Percentiles rank a stretch among this genome's conserved stretches.
These are phyloP conservation scores for Melikaiella ostensackeni DNA, from an alignment of 2,888 invertebrate species.

Conservation along the genomic window DNA sequence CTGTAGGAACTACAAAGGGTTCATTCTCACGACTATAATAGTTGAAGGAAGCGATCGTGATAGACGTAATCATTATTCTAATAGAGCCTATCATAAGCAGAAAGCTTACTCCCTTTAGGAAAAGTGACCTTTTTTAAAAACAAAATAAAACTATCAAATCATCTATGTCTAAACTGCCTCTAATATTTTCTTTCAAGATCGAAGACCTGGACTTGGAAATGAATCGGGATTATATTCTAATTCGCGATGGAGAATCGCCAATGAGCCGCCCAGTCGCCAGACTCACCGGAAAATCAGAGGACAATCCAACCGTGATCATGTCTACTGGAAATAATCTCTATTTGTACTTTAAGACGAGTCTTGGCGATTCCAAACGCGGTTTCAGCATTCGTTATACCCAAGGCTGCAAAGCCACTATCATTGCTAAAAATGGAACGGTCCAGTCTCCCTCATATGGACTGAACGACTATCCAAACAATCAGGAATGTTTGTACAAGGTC, in stretches of 20 bases:
- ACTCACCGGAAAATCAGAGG: constrained; percentile 87
- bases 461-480: constrained; percentile 92
- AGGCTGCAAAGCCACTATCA: constrained; percentile 93
- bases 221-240: constrained; percentile 90
- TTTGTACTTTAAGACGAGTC: constrained; percentile 93
- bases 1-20: constrained; percentile 17
- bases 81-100: background rate
- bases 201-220: constrained; percentile 91
- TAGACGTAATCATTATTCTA: background rate
- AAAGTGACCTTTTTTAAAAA: no score
- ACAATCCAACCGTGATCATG: constrained; percentile 89
- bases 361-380: constrained; percentile 93
- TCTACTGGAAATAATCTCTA: constrained; percentile 94
- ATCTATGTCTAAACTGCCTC: no score
- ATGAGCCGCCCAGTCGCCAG: constrained; percentile 90
- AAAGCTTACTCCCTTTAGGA: background rate
- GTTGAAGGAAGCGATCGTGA: background rate
- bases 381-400: constrained; percentile 92
- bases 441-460: constrained; percentile 93
- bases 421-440: constrained; percentile 90
- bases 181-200: constrained; percentile 77
- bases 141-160: no score
- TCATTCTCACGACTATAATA: constrained; percentile 33
- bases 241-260: constrained; percentile 94
- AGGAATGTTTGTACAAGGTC: constrained; percentile 92